Percentiles rank a stretch among this genome's conserved stretches.
Conservation (phyloP, 2,888 invertebrate species). For the Lycaena phlaeas region DNA sequence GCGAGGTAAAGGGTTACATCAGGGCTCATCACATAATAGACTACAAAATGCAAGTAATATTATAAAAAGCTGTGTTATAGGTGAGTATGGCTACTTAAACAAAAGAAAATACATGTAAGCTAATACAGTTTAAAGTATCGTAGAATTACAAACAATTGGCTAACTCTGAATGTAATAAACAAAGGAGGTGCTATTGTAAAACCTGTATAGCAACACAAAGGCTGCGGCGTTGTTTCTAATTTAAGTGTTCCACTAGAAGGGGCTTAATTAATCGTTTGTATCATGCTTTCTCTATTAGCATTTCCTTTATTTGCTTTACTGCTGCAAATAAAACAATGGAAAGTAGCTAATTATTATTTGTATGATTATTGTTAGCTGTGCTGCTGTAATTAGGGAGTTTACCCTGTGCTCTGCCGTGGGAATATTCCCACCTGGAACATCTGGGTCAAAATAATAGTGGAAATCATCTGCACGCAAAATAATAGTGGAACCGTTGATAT, state of each 20-base stretch:
- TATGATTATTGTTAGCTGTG: too few relatives aligned
- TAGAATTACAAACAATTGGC: constrained; percentile 11
- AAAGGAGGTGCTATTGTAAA: constrained; percentile 18
- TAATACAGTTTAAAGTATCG: constrained; percentile 3
- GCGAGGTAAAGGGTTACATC: too few relatives aligned
- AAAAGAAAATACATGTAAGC: constrained; percentile 6
- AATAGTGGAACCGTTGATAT: too few relatives aligned
- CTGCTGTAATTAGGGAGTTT: too few relatives aligned
- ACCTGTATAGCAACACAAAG: constrained; percentile 28
- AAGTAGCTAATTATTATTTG: too few relatives aligned
- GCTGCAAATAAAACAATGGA: constrained; percentile 9
- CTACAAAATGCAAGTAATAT: too few relatives aligned
- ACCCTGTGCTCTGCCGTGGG: too few relatives aligned
- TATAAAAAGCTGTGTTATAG: too few relatives aligned
- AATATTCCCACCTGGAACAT: too few relatives aligned
- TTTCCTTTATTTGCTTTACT: constrained; percentile 18
- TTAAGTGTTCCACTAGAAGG: constrained; percentile 25
- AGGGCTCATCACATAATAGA: too few relatives aligned
- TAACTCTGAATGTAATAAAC: constrained; percentile 11
- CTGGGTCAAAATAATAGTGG: too few relatives aligned
- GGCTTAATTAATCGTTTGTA: constrained; percentile 32
- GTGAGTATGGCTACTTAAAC: background rate
- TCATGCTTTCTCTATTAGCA: constrained; percentile 22
- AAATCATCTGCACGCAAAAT: too few relatives aligned
- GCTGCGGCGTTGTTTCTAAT: constrained; percentile 28